Base-by-base conservation (phyloP, 1,140 invertebrate species). In the Aphaenogaster floridana region DNA sequence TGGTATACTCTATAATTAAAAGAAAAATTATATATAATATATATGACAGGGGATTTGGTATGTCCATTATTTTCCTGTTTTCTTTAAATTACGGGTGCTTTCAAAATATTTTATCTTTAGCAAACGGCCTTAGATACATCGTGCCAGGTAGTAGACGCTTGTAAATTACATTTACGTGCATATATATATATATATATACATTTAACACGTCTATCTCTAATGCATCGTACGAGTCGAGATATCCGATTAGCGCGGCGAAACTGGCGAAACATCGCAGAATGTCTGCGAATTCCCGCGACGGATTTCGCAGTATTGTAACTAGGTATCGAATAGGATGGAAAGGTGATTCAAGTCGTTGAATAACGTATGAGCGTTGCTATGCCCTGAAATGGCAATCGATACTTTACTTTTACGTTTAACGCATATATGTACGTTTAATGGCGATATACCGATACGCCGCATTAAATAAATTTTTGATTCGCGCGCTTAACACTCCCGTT, bases 221-320 rank as follows among this genome's bases (percentile, higher is more conserved):
- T 61, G 68, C 80, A 45, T 61, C 68, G 79, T 72, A 48, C 61
- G 45, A 52, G 11, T 52, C 61, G 54, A 28, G 39, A 74, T 74
- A 84, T 76, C 42, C 80, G 80, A 74, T 83, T 84, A 84, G 17
- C 50, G 50, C 36, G 21, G 66, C 28, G 54, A 74, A 61, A 84
- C 69, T 54, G 21, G 64, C 17, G 54, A 63, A 76, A 76, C 34
- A 42, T 74, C 42, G 80, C 13, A 34, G 54, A 63, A 74, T 61
- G 34, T 34, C 54, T 84, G 54, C 69, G 28, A 72, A 74, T 74
- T 72, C 28, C 42, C 80, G 69, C 68, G 9, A n/a, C n/a, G 28
- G 52, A 21, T 50, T 34, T 83, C 79, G 6, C 13, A 3, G 63
- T 69, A 54, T 28, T 66, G n/a, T 71, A 57, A 50, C 79, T 28